phyloP scores from a whole-genome alignment of 2,113 vertebrate species.

The Amphilophus citrinellus region DNA sequence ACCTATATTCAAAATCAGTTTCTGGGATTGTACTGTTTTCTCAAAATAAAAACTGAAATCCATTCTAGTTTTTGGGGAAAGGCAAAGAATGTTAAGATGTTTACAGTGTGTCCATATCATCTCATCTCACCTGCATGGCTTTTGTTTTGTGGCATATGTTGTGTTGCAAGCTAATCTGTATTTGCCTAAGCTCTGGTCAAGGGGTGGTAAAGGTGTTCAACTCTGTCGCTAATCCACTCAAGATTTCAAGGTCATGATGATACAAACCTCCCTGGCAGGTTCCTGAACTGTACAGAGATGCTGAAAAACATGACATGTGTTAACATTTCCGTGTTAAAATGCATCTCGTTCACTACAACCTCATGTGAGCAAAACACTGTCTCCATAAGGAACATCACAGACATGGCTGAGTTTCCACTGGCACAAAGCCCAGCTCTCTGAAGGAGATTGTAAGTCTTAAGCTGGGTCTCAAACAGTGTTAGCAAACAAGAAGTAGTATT shows the following conservation, averaged over 20 bases:
- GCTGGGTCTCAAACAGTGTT: constrained; percentile 47
- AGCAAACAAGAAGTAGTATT: constrained; percentile 62
- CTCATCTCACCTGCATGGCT: neutral
- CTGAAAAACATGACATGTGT: constrained; percentile 15
- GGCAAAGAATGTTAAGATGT: neutral
- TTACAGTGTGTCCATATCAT: neutral
- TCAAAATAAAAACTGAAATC: neutral
- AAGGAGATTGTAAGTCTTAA: constrained; percentile 36
- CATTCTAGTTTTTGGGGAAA: neutral
- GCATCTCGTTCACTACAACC: neutral
- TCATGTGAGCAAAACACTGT: neutral
- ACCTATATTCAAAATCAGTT: neutral
- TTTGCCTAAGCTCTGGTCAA: constrained; percentile 41
- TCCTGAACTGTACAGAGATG: constrained; percentile 11
- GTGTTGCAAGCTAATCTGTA: constrained; percentile 57
- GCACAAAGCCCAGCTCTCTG: constrained; percentile 16
- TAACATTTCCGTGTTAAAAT: neutral
- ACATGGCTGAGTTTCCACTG: neutral
- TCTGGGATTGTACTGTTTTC: neutral
- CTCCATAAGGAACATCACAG: neutral
- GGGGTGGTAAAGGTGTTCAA: constrained; percentile 2
- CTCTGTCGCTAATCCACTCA: constrained; percentile 49
- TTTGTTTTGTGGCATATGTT: constrained; percentile 16
- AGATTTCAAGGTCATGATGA: constrained; percentile 42
- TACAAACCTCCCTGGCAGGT: constrained; percentile 29